phyloP scores from a whole-genome alignment of 2,113 vertebrate genomes.

The Chaenocephalus aceratus region DNA sequence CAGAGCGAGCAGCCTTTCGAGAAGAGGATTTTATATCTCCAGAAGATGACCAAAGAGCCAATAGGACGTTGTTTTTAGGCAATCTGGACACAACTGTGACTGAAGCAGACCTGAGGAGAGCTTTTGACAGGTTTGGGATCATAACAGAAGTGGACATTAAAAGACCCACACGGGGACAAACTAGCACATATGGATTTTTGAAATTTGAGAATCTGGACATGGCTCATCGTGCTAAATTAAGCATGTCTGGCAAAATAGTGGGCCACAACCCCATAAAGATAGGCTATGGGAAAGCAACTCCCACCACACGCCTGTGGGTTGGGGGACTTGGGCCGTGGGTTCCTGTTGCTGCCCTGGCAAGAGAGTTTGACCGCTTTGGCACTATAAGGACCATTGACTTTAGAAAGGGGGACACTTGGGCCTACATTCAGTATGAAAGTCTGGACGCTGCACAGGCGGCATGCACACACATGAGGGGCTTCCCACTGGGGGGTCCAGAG shows the following conservation, averaged over 20 bases:
- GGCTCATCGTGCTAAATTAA: slow-evolving; percentile 96
- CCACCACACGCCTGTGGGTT: slow-evolving; percentile 96
- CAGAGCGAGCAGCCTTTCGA: slow-evolving; percentile 89
- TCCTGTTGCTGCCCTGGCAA: slow-evolving; percentile 91
- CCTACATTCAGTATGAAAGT: slow-evolving; percentile 98
- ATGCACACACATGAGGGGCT: slow-evolving; percentile 96
- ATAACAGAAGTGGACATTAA: slow-evolving; percentile 98
- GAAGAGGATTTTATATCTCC: slow-evolving; percentile 96
- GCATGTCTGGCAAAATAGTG: slow-evolving; percentile 97
- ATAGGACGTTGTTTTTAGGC: slow-evolving; percentile 95
- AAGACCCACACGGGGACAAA: slow-evolving; percentile 90
- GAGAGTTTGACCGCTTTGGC: slow-evolving; percentile 98
- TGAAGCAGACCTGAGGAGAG: slow-evolving; percentile 91
- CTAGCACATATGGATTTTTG: slow-evolving; percentile 96
- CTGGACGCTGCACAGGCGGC: slow-evolving; percentile 96
- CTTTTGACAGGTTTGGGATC: slow-evolving; percentile 96
- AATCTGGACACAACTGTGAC: slow-evolving; percentile 95
- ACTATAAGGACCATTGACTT: slow-evolving; percentile 98
- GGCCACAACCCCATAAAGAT: slow-evolving; percentile 96
- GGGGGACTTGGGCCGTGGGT: slow-evolving; percentile 97
- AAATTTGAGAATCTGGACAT: slow-evolving; percentile 99
- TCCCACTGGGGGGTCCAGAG: slow-evolving; percentile 94
- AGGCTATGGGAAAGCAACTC: slow-evolving; percentile 97
- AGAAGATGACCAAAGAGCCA: slow-evolving; percentile 96
- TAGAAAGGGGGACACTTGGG: slow-evolving; percentile 97